Evolutionary conservation across 2,888 invertebrate genomes (phyloP).

Genomic region (Trachelus tabidus): DNA sequence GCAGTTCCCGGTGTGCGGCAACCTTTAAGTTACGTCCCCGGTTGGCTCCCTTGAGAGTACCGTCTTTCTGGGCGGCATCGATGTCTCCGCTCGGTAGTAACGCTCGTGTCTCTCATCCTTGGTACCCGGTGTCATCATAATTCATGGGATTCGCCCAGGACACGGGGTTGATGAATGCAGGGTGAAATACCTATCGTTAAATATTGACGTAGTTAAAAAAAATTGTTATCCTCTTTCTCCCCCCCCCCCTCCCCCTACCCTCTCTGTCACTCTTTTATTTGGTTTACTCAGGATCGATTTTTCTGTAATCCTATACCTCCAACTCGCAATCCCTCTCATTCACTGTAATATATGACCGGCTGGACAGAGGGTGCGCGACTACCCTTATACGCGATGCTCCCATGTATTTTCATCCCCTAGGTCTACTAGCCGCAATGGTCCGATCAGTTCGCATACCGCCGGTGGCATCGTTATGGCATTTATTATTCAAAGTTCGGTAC

Average conservation of each 20-base stretch:
- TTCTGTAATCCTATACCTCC: not conserved
- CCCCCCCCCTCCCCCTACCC: no score
- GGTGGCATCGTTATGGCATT: slow-evolving; percentile 11
- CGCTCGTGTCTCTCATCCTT: not conserved
- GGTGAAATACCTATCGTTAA: not conserved
- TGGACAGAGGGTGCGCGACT: not conserved
- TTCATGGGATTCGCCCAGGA: not conserved
- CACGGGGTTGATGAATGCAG: not conserved
- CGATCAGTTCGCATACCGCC: not conserved
- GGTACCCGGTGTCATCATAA: not conserved
- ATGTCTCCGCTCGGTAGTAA: slow-evolving; percentile 28
- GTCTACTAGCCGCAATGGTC: not conserved
- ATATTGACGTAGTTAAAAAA: not conserved
- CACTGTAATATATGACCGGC: not conserved
- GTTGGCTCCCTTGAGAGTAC: not conserved
- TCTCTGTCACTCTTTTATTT: not conserved
- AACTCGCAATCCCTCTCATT: not conserved
- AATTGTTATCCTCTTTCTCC: not conserved
- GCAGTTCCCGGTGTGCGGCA: not conserved
- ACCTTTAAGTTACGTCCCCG: not conserved
- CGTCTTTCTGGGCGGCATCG: slow-evolving; percentile 22
- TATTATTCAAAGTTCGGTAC: slow-evolving; percentile 20
- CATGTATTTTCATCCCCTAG: not conserved
- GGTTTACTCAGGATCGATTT: not conserved
- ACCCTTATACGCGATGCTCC: not conserved